phyloP scores from a whole-genome alignment of 2,113 vertebrate genomes.

The Hemibates koningsi region DNA sequence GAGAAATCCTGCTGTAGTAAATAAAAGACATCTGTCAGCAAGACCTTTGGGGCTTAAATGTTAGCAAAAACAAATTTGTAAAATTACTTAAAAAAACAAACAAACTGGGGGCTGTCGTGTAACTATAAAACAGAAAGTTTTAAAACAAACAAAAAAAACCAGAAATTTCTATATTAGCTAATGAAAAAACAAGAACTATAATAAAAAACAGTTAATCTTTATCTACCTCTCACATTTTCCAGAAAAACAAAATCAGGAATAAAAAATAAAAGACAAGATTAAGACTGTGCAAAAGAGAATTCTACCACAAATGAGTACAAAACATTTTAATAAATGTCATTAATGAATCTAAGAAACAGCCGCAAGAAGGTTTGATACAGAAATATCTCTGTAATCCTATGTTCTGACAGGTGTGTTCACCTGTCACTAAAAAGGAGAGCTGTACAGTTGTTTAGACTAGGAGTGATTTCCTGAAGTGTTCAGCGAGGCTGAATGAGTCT shows the following conservation, averaged over 20 bases:
- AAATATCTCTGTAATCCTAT: background rate
- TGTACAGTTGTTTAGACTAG: background rate
- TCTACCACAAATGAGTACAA: background rate
- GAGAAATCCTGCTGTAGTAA: background rate
- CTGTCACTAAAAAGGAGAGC: background rate
- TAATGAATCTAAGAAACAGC: background rate
- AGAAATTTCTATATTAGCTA: background rate
- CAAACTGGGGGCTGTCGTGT: background rate
- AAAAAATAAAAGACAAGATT: background rate
- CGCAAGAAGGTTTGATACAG: background rate
- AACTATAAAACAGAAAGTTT: background rate
- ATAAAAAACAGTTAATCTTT: background rate
- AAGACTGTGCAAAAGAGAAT: background rate
- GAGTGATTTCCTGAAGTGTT: background rate
- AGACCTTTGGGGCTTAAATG: background rate
- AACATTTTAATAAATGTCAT: background rate
- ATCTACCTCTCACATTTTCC: background rate
- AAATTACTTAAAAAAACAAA: background rate
- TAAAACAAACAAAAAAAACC: fast-evolving
- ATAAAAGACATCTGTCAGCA: background rate
- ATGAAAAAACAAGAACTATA: background rate
- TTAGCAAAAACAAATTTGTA: background rate
- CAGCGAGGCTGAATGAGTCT: background rate
- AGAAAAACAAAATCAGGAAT: background rate
- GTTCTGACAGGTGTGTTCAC: background rate